Evolutionary conservation across 2,113 vertebrate genomes (phyloP).

Genomic region (Platycercus adscitus): DNA sequence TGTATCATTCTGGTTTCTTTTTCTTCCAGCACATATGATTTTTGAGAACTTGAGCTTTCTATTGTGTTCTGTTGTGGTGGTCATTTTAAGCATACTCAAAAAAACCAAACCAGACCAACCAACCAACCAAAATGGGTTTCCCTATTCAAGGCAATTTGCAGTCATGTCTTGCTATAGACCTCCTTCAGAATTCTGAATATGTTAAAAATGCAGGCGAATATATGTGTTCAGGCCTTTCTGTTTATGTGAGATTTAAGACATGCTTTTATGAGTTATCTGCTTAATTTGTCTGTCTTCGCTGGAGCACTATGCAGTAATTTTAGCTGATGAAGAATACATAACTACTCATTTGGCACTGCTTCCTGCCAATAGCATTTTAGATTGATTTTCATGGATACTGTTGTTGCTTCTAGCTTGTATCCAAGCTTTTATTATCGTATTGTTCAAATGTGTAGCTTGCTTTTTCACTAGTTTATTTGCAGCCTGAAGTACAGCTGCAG

Average conservation of each 20-base stretch:
- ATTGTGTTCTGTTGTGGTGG: not conserved
- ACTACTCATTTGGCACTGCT: not conserved
- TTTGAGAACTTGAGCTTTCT: not conserved
- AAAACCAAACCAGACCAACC: not conserved
- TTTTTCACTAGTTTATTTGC: not conserved
- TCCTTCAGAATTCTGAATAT: not conserved
- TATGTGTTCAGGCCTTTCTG: not conserved
- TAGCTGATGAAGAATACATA: not conserved
- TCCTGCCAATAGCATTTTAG: not conserved
- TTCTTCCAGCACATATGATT: not conserved
- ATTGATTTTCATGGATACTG: not conserved
- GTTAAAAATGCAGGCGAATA: not conserved
- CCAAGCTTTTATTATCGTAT: not conserved
- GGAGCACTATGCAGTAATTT: not conserved
- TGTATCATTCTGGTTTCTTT: not conserved
- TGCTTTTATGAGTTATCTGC: rapidly evolving
- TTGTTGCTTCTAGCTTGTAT: not conserved
- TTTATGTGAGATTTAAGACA: not conserved
- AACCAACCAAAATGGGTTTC: not conserved
- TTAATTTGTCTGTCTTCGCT: not conserved
- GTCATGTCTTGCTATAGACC: not conserved
- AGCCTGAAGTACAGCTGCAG: not conserved
- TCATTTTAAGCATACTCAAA: not conserved
- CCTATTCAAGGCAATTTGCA: not conserved
- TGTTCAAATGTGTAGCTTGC: not conserved